phyloP scores from a whole-genome alignment of 2,888 invertebrate genomes.

The Oligia strigilis region DNA sequence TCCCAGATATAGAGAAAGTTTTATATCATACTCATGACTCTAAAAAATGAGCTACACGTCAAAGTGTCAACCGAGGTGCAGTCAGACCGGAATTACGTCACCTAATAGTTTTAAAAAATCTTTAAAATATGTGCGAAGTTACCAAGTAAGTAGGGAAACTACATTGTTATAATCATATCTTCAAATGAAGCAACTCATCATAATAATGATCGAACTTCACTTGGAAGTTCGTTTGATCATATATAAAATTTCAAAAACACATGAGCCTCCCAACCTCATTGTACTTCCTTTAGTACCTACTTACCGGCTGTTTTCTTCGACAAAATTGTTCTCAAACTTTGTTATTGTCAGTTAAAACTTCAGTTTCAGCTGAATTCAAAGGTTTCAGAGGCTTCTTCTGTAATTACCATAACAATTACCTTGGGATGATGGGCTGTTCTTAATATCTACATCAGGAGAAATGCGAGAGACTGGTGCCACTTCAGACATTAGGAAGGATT shows the following conservation, averaged over 20 bases:
- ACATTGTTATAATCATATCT: too few species aligned
- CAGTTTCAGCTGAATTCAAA: conserved; percentile 34
- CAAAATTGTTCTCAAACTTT: conserved; percentile 37
- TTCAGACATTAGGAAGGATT: conserved; percentile 16
- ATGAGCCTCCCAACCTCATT: background rate
- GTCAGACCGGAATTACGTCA: too few species aligned
- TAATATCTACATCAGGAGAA: conserved; percentile 22
- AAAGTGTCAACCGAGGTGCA: too few species aligned
- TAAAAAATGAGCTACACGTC: too few species aligned
- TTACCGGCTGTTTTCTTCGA: conserved; percentile 19
- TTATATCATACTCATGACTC: too few species aligned
- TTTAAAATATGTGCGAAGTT: too few species aligned
- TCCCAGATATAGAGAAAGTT: too few species aligned
- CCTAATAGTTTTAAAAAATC: too few species aligned
- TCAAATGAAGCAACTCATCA: too few species aligned
- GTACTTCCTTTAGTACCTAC: background rate
- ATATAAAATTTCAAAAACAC: conserved; percentile 11
- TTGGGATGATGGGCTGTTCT: conserved; percentile 35
- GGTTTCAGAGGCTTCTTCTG: conserved; percentile 23
- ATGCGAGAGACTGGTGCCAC: conserved; percentile 8
- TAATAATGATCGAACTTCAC: too few species aligned
- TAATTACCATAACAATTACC: conserved; percentile 61
- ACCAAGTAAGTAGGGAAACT: too few species aligned
- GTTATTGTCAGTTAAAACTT: conserved; percentile 31
- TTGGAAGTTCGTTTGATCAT: too few species aligned